Conservation (phyloP, 2,888 invertebrate species). For the Troides aeacus region DNA sequence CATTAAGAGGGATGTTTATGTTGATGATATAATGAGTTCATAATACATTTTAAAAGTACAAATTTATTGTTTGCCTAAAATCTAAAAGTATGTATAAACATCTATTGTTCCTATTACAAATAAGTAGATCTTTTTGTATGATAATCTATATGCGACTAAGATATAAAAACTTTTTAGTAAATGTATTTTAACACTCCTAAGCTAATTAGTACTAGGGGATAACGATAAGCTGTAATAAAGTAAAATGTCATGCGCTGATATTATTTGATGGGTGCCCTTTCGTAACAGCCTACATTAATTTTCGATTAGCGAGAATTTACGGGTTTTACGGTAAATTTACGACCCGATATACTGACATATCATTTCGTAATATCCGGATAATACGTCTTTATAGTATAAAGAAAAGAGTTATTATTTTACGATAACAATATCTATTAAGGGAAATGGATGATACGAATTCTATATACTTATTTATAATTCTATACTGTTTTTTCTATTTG, state of each 20-base stretch:
- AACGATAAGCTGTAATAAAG: constrained; percentile 32
- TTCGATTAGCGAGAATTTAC: constrained; percentile 72
- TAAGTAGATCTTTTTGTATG: background rate
- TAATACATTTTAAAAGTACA: no score
- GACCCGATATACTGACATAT: constrained; percentile 20
- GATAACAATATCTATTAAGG: background rate
- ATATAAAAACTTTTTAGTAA: background rate
- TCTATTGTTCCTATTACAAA: no score
- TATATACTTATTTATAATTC: background rate
- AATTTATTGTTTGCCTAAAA: no score
- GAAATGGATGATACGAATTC: background rate
- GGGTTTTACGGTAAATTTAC: constrained; percentile 30
- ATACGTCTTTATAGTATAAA: constrained; percentile 11
- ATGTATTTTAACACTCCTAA: background rate
- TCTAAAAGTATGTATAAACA: no score
- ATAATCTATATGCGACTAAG: background rate
- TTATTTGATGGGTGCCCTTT: constrained; percentile 71
- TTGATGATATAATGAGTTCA: no score
- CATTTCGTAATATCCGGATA: constrained; percentile 20
- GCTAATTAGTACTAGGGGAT: constrained; percentile 8
- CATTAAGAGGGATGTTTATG: no score
- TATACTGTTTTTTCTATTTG: no score
- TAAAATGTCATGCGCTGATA: constrained; percentile 62
- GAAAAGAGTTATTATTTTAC: constrained; percentile 6
- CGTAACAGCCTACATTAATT: constrained; percentile 73